Base-by-base conservation (phyloP, 2,888 invertebrate species). In the Hirudinaria manillensis region DNA sequence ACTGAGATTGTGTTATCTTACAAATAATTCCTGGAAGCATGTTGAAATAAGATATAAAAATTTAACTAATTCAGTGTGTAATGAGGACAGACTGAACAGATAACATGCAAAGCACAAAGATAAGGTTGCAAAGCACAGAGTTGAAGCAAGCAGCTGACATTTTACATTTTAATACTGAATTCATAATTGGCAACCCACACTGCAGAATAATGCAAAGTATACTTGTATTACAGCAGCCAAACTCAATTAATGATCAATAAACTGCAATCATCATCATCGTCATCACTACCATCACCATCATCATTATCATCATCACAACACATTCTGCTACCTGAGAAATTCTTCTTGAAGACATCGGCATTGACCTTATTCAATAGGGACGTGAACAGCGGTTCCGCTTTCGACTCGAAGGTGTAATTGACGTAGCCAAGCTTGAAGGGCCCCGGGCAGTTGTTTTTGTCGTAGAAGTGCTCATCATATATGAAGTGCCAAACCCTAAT, bases 401-500 rank as follows among this genome's bases (percentile, higher is more conserved):
- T 77, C 29, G 34, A 72, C 10, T 76, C 76, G 7, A 72, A 75
- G 27, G 70, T 71, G 70, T 77, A 79, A 75, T 78, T 76, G 55
- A 71, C 55, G 74, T 76, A 77, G 38, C 74, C 76, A 36, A 77
- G 53, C 45, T 74, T 77, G 74, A 74, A 74, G 7, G 75, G 73
- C 0, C 75, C 75, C 4, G 27, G 71, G 7, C 34, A 38, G 24
- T 73, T 45, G 10, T 34, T 65, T 34, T 70, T 65, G 34, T 76
- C 76, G 53, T 51, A 74, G 74, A 77, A 78, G 0, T 53, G 70
- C 32, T 78, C 78, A 32, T 78, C 78, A 21, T 72, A 61, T 0
- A 76, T 55, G 56, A 77, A 67, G 71, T 77, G 76, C 78, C 78
- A 78, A 13, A 78, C 55, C 55, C 78, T 78, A 72, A 29, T 29